Evolutionary conservation across 2,113 vertebrate genomes (phyloP).

Genomic region (Caretta caretta): DNA sequence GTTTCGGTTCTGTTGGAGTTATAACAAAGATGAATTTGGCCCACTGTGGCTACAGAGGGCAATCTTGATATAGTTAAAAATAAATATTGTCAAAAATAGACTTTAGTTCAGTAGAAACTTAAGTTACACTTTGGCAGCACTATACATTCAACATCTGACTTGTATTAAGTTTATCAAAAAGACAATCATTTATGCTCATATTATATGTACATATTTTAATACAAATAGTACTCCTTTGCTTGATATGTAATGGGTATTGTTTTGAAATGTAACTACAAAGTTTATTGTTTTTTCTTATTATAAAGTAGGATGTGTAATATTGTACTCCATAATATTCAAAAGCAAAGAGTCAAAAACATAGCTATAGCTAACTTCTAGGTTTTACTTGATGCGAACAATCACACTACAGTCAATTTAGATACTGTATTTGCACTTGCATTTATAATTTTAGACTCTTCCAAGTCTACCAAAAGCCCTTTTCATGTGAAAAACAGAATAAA

Average conservation of each 20-base stretch:
- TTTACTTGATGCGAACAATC: not conserved
- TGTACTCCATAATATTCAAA: not conserved
- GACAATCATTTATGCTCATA: not conserved
- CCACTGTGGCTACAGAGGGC: conserved; percentile 74
- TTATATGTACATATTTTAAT: not conserved
- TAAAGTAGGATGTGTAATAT: not conserved
- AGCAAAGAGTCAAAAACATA: not conserved
- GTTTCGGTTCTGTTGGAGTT: not conserved
- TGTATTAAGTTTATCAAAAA: not conserved
- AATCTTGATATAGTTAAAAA: conserved; percentile 66
- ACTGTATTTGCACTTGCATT: conserved; percentile 25
- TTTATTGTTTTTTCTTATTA: not conserved
- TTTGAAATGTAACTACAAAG: not conserved
- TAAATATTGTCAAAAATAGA: not conserved
- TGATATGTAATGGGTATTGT: no score
- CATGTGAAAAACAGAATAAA: conserved; percentile 46
- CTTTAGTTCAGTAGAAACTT: conserved; percentile 17
- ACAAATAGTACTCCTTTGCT: not conserved
- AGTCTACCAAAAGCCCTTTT: conserved; percentile 46
- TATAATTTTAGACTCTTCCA: conserved; percentile 30
- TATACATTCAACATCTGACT: not conserved
- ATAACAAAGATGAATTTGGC: conserved; percentile 53
- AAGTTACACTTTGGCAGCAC: not conserved
- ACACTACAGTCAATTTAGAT: not conserved
- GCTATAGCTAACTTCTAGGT: rapidly evolving